phyloP scores from a whole-genome alignment of 2,888 invertebrate species.

The Acanthosepion lycidas region DNA sequence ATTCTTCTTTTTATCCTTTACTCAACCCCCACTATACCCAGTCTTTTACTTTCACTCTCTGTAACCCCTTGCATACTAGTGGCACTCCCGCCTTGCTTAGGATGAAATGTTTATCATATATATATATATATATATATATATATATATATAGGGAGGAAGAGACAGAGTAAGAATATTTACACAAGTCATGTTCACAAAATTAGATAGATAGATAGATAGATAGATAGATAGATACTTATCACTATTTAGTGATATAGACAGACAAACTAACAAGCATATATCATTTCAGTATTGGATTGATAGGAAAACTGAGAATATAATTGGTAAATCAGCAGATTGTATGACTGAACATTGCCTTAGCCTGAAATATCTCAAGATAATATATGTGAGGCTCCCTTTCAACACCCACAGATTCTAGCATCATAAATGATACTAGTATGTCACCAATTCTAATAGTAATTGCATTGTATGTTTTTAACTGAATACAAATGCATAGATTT shows the following conservation, averaged over 20 bases:
- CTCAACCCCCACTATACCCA: too few species aligned
- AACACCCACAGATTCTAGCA: slow-evolving; percentile 11
- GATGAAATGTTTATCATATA: too few species aligned
- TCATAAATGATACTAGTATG: not conserved
- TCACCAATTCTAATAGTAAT: not conserved
- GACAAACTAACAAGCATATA: not conserved
- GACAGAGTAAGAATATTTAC: not conserved
- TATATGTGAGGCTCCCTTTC: not conserved
- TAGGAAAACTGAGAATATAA: not conserved
- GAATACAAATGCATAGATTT: not conserved
- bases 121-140: too few species aligned
- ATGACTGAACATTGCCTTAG: not conserved
- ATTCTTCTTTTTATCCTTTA: too few species aligned
- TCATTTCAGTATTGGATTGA: not conserved
- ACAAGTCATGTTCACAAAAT: too few species aligned
- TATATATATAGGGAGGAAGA: not conserved
- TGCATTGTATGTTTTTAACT: not conserved
- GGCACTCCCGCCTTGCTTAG: too few species aligned
- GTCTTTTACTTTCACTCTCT: too few species aligned
- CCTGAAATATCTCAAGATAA: not conserved
- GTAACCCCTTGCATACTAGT: too few species aligned
- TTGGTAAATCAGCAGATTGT: not conserved
- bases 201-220: not conserved
- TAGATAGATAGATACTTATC: too few species aligned
- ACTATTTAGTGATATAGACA: too few species aligned